phyloP scores from a whole-genome alignment of 1,140 invertebrate species.

The Zelostemma sp. region DNA sequence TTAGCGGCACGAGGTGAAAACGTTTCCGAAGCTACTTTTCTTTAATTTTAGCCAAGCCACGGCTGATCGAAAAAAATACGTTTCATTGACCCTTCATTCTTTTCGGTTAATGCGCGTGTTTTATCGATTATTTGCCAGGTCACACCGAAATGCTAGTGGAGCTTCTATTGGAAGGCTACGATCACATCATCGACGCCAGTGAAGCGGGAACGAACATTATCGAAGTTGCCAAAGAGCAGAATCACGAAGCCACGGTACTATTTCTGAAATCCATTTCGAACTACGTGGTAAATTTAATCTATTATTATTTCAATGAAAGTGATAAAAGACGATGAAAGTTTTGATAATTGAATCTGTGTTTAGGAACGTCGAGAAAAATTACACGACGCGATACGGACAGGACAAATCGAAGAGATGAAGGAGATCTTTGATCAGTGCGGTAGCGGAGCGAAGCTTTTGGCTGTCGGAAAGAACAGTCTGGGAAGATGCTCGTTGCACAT shows the following conservation, averaged over 20 bases:
- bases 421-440: conserved; percentile 72
- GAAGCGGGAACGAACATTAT: conserved; percentile 78
- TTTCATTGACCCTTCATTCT: not conserved
- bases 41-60: too few species aligned
- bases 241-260: conserved; percentile 75
- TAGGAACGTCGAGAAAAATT: conserved; percentile 82
- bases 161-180: conserved; percentile 86
- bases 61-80: too few species aligned
- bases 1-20: conserved; percentile 80
- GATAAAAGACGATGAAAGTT: not conserved
- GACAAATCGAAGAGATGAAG: conserved; percentile 74
- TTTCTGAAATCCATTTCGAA: conserved; percentile 77
- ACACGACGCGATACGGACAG: conserved; percentile 80
- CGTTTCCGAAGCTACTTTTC: too few species aligned
- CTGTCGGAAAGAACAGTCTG: conserved; percentile 81
- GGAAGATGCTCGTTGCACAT: conserved; percentile 83
- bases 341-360: conserved; percentile 18
- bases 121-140: conserved; percentile 68
- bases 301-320: conserved; percentile 11
- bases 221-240: conserved; percentile 76
- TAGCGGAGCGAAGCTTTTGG: conserved; percentile 76
- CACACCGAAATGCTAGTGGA: conserved; percentile 82
- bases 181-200: conserved; percentile 85
- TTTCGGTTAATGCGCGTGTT: not conserved
- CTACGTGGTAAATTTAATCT: conserved; percentile 75